Percentiles rank a stretch among this genome's conserved stretches.
Conservation (phyloP, 2,797 vertebrate genomes). For the Mastacembelus armatus region DNA sequence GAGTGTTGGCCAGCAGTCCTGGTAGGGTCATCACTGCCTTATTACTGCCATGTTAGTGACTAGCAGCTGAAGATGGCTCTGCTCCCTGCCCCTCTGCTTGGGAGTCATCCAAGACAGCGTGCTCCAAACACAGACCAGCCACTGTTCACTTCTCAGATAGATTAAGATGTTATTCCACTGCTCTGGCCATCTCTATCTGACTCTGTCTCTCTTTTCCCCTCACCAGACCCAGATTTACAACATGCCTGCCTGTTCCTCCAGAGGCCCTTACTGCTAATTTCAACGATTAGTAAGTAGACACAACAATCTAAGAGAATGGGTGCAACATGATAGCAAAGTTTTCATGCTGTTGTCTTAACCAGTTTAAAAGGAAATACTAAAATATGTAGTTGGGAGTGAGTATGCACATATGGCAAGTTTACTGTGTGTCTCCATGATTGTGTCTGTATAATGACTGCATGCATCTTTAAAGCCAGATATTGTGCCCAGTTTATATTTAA, state of each 20-base stretch:
- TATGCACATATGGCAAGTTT: slow-evolving; percentile 35
- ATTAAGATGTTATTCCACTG: slow-evolving; percentile 80
- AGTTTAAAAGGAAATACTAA: slow-evolving; percentile 39
- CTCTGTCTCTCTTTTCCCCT: slow-evolving; percentile 38
- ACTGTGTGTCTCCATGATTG: slow-evolving; percentile 38
- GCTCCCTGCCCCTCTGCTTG: slow-evolving; percentile 78
- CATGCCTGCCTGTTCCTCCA: slow-evolving; percentile 52
- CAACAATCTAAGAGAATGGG: slow-evolving; percentile 54
- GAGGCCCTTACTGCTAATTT: slow-evolving; percentile 67
- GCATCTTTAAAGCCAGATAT: slow-evolving; percentile 68
- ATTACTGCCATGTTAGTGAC: slow-evolving; percentile 82
- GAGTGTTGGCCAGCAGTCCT: slow-evolving; percentile 73
- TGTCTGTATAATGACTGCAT: slow-evolving; percentile 58
- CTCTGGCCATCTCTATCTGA: slow-evolving; percentile 63
- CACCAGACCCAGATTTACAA: slow-evolving; percentile 48
- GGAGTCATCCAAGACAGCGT: slow-evolving; percentile 80
- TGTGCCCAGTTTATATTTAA: slow-evolving; percentile 80
- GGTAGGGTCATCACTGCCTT: slow-evolving; percentile 78
- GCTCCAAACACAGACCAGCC: slow-evolving; percentile 81
- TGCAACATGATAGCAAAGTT: slow-evolving; percentile 58
- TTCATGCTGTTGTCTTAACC: slow-evolving; percentile 44
- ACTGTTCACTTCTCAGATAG: slow-evolving; percentile 79
- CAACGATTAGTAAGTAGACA: slow-evolving; percentile 62
- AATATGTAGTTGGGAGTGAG: slow-evolving; percentile 36
- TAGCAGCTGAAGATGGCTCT: slow-evolving; percentile 80